Base-by-base conservation (phyloP, 2,888 invertebrate species). In the Bellardia pandia region DNA sequence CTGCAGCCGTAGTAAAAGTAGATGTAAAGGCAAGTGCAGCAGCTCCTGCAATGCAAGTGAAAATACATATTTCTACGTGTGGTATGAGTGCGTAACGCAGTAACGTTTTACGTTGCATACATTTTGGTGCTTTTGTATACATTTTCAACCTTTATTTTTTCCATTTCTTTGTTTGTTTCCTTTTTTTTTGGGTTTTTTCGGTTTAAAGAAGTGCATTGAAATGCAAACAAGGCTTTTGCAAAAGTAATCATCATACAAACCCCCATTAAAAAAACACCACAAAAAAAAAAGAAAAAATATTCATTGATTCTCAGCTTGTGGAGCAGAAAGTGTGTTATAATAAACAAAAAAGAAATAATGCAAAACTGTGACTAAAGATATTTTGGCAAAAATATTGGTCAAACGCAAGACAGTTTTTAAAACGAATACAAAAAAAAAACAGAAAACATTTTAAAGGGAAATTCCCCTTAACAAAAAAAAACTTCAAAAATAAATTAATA, bases 41-140 rank as follows among this genome's bases (percentile, higher is more conserved):
- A 77, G 62, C 76, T 72, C 42, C 60, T 62, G 80, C 78, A 80
- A 56, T 78, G 69, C 79, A 80, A 83, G 56, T 69, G 53, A 60
- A 74, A 66, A 74, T 23, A 78, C 37, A 62, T 45, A 56, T 2
- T 62, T 58, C 0, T 53, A 48, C 13, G 9, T 69, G 40, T 77
- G 74, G 86, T 86, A 81, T 87, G 87, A 87, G 87, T 87, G 75
- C 80, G 85, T 85, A 85, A 87, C 80, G 85, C 85, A 85, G 85
- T 86, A 69, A 76, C 53, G 42, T 69, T 76, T 68, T 75, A 83
- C 48, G 33, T 68, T 64, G 74, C 84, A 84, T 51, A 76, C 42
- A 51, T 58, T 80, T 83, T 23, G 75, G 83, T 68, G 58, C 74
- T 58, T 68, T 78, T 62, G 66, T 80, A 66, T 75, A 75, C 60